Conservation (phyloP, 2,797 vertebrate genomes). For the Meda fulgida region DNA sequence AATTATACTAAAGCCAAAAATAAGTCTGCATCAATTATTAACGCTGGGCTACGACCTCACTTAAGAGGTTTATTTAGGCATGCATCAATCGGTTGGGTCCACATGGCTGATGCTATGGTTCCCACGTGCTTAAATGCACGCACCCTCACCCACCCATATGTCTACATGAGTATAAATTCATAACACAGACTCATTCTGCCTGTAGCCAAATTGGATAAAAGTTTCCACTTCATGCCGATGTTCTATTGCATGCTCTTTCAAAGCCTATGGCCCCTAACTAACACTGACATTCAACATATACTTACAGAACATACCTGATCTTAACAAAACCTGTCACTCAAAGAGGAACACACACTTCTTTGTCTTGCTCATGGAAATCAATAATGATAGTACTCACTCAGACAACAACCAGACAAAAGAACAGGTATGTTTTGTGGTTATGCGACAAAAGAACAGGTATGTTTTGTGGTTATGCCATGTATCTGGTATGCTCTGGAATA, state of each 20-base stretch:
- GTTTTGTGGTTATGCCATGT: not conserved
- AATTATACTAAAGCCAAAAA: conserved; percentile 11
- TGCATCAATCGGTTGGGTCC: not conserved
- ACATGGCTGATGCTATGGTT: conserved; percentile 21
- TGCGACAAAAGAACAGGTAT: conserved; percentile 8
- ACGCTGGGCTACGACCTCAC: not conserved
- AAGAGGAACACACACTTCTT: conserved; percentile 16
- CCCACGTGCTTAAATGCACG: conserved; percentile 3
- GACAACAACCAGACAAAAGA: conserved; percentile 13
- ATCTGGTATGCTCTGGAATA: not conserved
- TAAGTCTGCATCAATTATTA: conserved; percentile 24
- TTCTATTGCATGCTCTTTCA: not conserved
- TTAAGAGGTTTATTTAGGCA: conserved; percentile 17
- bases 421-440: conserved; percentile 9
- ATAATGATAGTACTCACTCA: not conserved
- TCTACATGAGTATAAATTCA: conserved; percentile 14
- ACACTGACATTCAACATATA: conserved; percentile 5
- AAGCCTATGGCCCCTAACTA: conserved; percentile 1
- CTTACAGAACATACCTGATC: conserved; percentile 10
- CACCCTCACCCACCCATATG: not conserved
- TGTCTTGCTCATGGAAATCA: conserved; percentile 3
- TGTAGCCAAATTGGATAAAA: conserved; percentile 4
- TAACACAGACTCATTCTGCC: conserved; percentile 4
- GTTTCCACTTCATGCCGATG: not conserved
- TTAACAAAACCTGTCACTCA: not conserved